phyloP scores from a whole-genome alignment of 2,797 vertebrate species.

The Protonibea diacanthus region DNA sequence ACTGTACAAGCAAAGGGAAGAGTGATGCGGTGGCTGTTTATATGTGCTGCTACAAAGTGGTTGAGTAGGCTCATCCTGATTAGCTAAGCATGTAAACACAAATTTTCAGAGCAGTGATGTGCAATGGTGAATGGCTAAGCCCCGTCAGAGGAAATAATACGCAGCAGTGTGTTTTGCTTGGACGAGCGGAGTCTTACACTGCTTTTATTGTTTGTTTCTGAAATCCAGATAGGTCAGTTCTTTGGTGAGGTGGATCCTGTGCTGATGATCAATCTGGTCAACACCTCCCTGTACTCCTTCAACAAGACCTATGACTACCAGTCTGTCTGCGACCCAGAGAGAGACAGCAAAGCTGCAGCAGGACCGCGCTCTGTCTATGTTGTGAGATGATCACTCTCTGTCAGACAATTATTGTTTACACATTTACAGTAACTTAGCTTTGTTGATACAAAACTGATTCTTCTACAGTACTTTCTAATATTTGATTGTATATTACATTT shows the following conservation, averaged over 20 bases:
- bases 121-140: background rate
- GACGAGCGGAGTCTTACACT: constrained; percentile 6
- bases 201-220: constrained; percentile 12
- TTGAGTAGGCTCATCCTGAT: constrained; percentile 12
- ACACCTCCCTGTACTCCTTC: constrained; percentile 93
- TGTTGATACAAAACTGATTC: background rate
- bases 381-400: constrained; percentile 82
- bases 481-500: background rate
- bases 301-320: constrained; percentile 99
- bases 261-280: constrained; percentile 94
- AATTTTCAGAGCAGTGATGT: background rate
- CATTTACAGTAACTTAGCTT: background rate
- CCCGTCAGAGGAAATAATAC: background rate
- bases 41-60: background rate
- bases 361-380: constrained; percentile 92
- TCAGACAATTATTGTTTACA: background rate
- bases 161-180: background rate
- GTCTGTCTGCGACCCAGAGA: constrained; percentile 95
- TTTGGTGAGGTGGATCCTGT: constrained; percentile 97
- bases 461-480: background rate
- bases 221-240: constrained; percentile 94
- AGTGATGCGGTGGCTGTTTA: constrained; percentile 1
- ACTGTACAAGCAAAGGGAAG: background rate
- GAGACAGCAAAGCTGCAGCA: constrained; percentile 93
- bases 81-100: constrained; percentile 6